Base-by-base conservation (phyloP, 1,140 invertebrate genomes). In the Antheraea pernyi region DNA sequence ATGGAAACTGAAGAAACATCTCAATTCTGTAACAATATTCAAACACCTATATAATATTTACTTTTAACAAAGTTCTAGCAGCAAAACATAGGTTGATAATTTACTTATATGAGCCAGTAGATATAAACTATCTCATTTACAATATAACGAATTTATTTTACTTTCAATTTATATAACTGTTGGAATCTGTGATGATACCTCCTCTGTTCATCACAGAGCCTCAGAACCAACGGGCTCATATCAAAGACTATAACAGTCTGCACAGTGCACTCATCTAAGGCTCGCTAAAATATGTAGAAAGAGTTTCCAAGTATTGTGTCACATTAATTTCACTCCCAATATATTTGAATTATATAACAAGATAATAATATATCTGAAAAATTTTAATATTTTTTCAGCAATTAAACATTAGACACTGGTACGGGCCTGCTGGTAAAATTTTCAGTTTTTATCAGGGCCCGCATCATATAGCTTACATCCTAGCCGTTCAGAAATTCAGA, bases 341-440 rank as follows among this genome's bases (percentile, higher is more conserved):
- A 91, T 86, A 91, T 84, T 89, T 89, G 82, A 89, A 91, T 88
- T 85, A 91, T 88, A 91, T 91, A 91, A 91, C 88, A 91, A 91
- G 87, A 89, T 84, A 91, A 91, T 91, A 89, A 89, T 91, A 90
- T 90, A 90, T 89, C 85, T 91, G 88, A 90, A 91, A 88, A 89
- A 90, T 88, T 91, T 88, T 87, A 89, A 91, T 89, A 88, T 90
- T 86, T 88, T 53, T 86, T 89, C 89, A 88, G 85, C 83, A 82
- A 84, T 84, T 91, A 89, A 91, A 89, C 84, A 89, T 91, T 89
- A 42, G 7, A 89, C 84, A 88, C 82, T 89, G 88, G 87, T 85
- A 89, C 86, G 86, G 86, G 85, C 88, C 86, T 69, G 75, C 81
- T 81, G 80, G 83, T 83, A 81, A 81, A 80, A 77, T 69, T 70